Evolutionary conservation across 2,113 vertebrate species (phyloP).

Genomic region (Syngnathus typhle): DNA sequence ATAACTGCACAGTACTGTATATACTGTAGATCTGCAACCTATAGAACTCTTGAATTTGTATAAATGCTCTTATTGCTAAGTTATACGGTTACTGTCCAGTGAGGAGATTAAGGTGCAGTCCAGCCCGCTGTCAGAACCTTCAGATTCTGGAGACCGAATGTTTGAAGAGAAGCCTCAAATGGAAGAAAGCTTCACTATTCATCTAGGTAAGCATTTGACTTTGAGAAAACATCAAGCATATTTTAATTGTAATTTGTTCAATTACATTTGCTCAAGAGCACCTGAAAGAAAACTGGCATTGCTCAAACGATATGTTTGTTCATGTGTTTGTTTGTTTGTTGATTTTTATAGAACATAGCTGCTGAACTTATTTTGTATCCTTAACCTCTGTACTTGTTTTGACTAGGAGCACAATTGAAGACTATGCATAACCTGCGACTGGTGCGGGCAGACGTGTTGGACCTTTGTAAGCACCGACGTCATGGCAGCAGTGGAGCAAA

Average conservation of each 20-base stretch:
- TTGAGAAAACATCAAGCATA: neutral
- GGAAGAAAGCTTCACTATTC: slow-evolving; percentile 98
- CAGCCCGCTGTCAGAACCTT: slow-evolving; percentile 78
- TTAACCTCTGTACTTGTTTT: neutral
- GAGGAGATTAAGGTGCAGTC: slow-evolving; percentile 95
- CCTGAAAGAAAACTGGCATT: neutral
- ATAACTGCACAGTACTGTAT: neutral
- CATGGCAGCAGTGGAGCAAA: slow-evolving; percentile 84
- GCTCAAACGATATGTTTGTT: too few species aligned
- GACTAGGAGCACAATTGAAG: slow-evolving; percentile 91
- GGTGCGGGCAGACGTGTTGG: slow-evolving; percentile 84
- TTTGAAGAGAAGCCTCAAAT: slow-evolving; percentile 90
- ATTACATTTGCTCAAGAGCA: too few species aligned
- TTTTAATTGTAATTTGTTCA: neutral
- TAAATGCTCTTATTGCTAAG: neutral
- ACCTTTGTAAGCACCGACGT: slow-evolving; percentile 90
- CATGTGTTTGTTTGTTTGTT: too few species aligned
- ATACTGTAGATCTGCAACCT: neutral
- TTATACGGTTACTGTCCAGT: slow-evolving; percentile 60
- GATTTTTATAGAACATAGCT: too few species aligned
- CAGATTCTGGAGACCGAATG: slow-evolving; percentile 77
- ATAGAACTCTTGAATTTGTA: neutral
- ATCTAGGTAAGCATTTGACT: slow-evolving; percentile 83
- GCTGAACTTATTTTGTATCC: neutral
- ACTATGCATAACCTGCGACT: slow-evolving; percentile 97